Evolutionary conservation across 2,888 invertebrate species (phyloP), one percentile per base, ranked within the genome.

Genomic region (Scaptomyza reducta): DNA sequence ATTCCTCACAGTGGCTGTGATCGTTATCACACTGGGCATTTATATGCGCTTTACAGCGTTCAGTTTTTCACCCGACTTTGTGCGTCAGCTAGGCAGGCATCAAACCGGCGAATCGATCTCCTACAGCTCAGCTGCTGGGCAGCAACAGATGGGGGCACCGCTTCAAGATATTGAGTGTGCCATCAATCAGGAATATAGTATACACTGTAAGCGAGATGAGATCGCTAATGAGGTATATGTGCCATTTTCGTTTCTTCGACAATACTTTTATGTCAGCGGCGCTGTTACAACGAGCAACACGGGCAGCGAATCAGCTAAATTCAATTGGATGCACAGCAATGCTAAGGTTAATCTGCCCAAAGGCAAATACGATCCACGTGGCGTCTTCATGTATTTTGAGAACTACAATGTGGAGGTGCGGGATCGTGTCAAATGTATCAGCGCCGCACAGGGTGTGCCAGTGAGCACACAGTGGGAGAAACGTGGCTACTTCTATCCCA

Each of bases 401-500:
- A 97, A 98, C 91, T 99, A 99, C 92, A 99, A 98, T 91, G 99
- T 99, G 0, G 99, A 99, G 93, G 91, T 97, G 6, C 93, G 99
- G 54, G 98, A 98, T 88, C 93, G 99, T 61, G 99, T 99, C 1
- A 98, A 98, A 91, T 99, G 98, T 91, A 96, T 99, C 81, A 98
- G 97, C 91, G 99, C 96, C 0, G 94, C 94, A 13, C 97, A 98
- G 89, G 98, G 98, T 87, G 98, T 98, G 14, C 98, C 98, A 0
- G 95, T 98, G 56, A 97, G 97, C n/a, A 97, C 96, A 0, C 98
- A 98, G 90, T 99, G 99, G 99, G 97, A 98, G 84, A 95, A 96
- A 35, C 95, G 95, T 70, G 99, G 99, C 0, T 99, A 99, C 92
- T 98, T 96, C 92, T 99, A 99, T 92, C 98, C 99, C 0, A 99